phyloP scores from a whole-genome alignment of 2,888 invertebrate genomes.

The Monochamus alternatus region DNA sequence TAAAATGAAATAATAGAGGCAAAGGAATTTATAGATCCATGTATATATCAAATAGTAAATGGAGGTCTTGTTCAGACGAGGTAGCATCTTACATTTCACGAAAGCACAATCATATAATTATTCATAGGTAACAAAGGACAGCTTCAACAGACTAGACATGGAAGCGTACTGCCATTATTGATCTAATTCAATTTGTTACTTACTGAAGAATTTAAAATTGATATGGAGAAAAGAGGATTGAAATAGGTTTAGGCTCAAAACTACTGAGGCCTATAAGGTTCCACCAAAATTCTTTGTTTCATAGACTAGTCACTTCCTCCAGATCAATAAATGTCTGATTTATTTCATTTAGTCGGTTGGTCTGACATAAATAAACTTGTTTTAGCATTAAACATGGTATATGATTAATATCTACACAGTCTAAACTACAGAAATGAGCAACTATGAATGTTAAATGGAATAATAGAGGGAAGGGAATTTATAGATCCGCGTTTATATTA shows the following conservation, averaged over 20 bases:
- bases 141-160: constrained; percentile 56
- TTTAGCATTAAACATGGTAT: constrained; percentile 7
- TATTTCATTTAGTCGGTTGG: not conserved
- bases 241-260: too few relatives aligned
- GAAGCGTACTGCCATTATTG: not conserved
- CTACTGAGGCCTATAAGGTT: too few relatives aligned
- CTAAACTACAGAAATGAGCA: constrained; percentile 14
- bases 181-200: too few relatives aligned
- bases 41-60: constrained; percentile 32
- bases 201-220: too few relatives aligned
- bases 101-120: constrained; percentile 40
- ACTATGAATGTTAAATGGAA: constrained; percentile 28
- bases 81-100: constrained; percentile 33
- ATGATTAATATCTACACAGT: constrained; percentile 21
- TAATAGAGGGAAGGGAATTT: constrained; percentile 29
- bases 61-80: constrained; percentile 33
- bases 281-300: too few relatives aligned
- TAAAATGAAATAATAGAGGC: constrained; percentile 23
- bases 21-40: constrained; percentile 33
- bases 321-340: constrained; percentile 7
- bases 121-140: constrained; percentile 46
- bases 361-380: constrained; percentile 7
- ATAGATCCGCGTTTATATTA: constrained; percentile 33
- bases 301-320: not conserved
- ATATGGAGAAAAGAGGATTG: too few relatives aligned